Base-by-base conservation (phyloP, 2,888 invertebrate genomes). In the Harpalus rufipes region DNA sequence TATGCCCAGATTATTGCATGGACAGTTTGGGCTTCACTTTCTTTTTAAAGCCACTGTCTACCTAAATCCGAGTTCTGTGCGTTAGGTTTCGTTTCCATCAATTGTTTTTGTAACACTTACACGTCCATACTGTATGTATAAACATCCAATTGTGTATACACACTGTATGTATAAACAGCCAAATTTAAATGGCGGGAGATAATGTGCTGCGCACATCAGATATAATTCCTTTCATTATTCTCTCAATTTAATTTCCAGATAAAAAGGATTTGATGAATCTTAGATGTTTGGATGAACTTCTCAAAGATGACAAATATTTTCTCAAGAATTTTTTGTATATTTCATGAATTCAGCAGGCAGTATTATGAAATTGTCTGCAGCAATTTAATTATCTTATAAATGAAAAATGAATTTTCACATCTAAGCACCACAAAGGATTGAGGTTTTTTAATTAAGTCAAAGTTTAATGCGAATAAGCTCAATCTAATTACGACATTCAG, bases 391-490 rank as follows among this genome's bases (percentile, higher is more conserved):
- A 74, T 44, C 21, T 74, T 44, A 74, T 74, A 74, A 72, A 74
- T 74, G 74, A 74, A 74, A 74, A 74, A 74, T 74, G 74, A 74
- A 74, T 74, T 74, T 74, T 74, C 74, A 74, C 25, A 18, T 74
- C 41, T 74, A 21, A 18, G 51, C 51, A 74, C 74, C 74, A 51
- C 74, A 74, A 74, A 74, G 74, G 74, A 51, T 74, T 74, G 74
- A 51, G 56, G 0, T 16, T 56, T 56, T 74, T 74, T 74, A 74
- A 74, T 74, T 74, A 74, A 74, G 51, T 18, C 44, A 12, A 12
- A 74, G 51, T 56, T 51, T 41, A 41, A 72, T 16, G n/a, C 39
- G 16, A 68, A 68, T 68, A 41, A 32, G 32, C 21, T 68, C 68
- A 8, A 72, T 72, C 44, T 72, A 72, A 72, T 72, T 72, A 72